A percentile compares a stretch with the other conserved stretches of the same genome.
phyloP scores from a whole-genome alignment of 2,888 invertebrate genomes.

The Drosophila paracracens region DNA sequence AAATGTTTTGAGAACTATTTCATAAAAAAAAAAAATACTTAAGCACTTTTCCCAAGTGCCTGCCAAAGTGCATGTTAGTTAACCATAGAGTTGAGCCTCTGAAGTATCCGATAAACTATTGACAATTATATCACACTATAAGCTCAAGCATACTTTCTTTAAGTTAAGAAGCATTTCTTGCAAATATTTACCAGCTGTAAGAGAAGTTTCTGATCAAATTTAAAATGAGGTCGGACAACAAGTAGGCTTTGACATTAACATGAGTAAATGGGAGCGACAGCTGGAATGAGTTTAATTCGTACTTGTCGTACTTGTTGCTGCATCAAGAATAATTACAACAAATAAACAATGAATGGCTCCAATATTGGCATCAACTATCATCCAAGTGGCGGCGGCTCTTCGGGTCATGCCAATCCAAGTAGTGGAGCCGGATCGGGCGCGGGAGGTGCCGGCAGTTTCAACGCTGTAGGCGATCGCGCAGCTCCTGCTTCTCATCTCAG shows the following conservation, averaged over 20 bases:
- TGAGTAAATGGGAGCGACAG: neutral
- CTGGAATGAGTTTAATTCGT: too few relatives aligned
- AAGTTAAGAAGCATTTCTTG: neutral
- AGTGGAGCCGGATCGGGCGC: too few relatives aligned
- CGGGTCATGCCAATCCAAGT: too few relatives aligned
- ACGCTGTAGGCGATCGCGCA: too few relatives aligned
- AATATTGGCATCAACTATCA: too few relatives aligned
- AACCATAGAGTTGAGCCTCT: neutral
- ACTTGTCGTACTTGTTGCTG: too few relatives aligned
- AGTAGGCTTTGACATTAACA: neutral
- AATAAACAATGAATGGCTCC: too few relatives aligned
- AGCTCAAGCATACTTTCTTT: neutral
- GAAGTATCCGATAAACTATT: neutral
- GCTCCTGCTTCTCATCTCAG: too few relatives aligned
- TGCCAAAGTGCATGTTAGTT: neutral
- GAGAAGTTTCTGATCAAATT: neutral
- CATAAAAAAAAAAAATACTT: too few relatives aligned
- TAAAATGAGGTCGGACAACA: neutral
- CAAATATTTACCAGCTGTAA: neutral
- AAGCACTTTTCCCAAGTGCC: neutral
- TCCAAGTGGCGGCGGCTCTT: too few relatives aligned
- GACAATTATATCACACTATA: neutral
- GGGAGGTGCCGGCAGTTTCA: too few relatives aligned
- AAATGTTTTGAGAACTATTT: neutral
- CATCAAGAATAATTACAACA: too few relatives aligned